Percentiles rank a stretch among this genome's conserved stretches.
These are phyloP conservation scores for Willowsia nigromaculata DNA, from an alignment of 2,888 invertebrate species.

Conservation along the genomic window DNA sequence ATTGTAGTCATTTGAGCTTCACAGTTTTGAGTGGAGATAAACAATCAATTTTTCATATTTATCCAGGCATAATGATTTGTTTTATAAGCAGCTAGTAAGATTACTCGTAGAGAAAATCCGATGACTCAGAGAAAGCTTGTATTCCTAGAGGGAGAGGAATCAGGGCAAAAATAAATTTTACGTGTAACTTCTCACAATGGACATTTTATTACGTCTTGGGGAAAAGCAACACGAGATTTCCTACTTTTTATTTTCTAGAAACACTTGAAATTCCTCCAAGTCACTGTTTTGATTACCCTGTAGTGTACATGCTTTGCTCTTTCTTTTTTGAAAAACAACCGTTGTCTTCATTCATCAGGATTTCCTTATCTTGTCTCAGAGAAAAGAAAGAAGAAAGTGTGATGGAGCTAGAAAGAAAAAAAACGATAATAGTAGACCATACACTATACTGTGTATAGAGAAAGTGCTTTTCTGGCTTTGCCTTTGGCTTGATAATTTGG, in stretches of 20 bases:
- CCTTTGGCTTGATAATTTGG: constrained; percentile 79
- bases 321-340: constrained; percentile 79
- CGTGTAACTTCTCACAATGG: not conserved
- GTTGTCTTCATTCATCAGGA: constrained; percentile 80
- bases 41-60: not conserved
- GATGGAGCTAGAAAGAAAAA: constrained; percentile 59
- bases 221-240: not conserved
- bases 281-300: constrained; percentile 30
- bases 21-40: not conserved
- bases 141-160: not conserved
- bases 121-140: not conserved
- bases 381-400: constrained; percentile 59
- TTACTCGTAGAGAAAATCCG: not conserved
- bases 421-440: constrained; percentile 44
- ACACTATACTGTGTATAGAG: no score
- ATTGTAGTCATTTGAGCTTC: not conserved
- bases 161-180: not conserved
- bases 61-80: not conserved
- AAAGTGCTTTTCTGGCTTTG: constrained; percentile 79
- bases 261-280: constrained; percentile 7
- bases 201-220: not conserved
- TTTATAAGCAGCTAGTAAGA: not conserved
- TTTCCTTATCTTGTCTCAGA: constrained; percentile 79
- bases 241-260: not conserved
- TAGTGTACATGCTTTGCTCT: not conserved